Conservation (phyloP, 30 jellyfish, hydroid and myxozoan genomes). For the Calvadosia cruxmelitensis region DNA sequence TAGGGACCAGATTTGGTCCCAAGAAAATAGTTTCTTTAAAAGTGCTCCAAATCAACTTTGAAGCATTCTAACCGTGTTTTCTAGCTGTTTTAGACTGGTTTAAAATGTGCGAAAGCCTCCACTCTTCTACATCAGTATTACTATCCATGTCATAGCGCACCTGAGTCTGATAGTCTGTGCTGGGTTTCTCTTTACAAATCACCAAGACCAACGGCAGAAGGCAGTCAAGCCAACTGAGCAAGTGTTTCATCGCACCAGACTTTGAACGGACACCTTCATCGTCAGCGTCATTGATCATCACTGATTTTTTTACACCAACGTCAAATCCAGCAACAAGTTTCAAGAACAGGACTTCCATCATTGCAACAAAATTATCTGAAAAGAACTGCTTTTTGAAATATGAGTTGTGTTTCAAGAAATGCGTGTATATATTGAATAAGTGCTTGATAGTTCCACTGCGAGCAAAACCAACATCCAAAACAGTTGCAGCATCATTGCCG, state of each 20-base stretch:
- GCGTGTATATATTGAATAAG: not conserved
- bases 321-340: not conserved
- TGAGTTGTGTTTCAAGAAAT: too few relatives aligned
- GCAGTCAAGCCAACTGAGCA: not conserved
- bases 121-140: too few relatives aligned
- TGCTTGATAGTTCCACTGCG: not conserved
- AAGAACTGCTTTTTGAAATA: not conserved
- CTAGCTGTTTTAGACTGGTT: too few relatives aligned
- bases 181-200: not conserved
- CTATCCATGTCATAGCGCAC: too few relatives aligned
- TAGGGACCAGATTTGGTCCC: too few relatives aligned
- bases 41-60: too few relatives aligned
- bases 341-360: not conserved
- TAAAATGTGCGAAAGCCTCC: too few relatives aligned
- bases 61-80: too few relatives aligned
- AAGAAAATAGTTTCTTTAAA: too few relatives aligned
- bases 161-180: too few relatives aligned
- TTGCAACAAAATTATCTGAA: not conserved
- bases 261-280: not conserved
- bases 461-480: not conserved
- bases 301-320: not conserved
- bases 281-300: not conserved
- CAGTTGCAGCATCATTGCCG: not conserved
- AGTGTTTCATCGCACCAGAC: not conserved
- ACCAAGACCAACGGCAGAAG: not conserved